Evolutionary conservation across 2,888 invertebrate genomes (phyloP).

Genomic region (Cepaea hortensis): DNA sequence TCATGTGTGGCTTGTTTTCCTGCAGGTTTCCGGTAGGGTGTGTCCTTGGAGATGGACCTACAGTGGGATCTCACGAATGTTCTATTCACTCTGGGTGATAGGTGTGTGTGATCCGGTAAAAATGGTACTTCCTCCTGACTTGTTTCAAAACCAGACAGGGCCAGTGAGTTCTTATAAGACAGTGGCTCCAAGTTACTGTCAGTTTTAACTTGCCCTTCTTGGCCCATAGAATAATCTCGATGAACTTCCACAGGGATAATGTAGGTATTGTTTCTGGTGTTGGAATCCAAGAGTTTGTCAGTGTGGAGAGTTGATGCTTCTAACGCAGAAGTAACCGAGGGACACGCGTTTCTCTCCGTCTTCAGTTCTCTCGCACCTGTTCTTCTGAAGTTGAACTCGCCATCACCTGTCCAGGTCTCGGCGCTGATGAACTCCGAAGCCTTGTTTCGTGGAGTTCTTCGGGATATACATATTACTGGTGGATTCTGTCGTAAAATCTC

Average conservation of each 20-base stretch:
- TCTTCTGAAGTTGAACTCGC: not conserved
- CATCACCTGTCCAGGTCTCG: not conserved
- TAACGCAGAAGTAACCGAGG: too few species aligned
- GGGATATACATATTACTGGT: not conserved
- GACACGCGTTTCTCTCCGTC: not conserved
- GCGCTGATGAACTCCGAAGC: not conserved
- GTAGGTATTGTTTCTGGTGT: not conserved
- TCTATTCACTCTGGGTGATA: not conserved
- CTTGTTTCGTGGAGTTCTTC: not conserved
- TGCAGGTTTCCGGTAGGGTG: too few species aligned
- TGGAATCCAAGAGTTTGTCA: not conserved
- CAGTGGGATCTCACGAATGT: not conserved
- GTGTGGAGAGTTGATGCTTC: too few species aligned
- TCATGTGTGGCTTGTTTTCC: too few species aligned
- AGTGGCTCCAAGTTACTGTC: not conserved
- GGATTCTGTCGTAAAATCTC: conserved; percentile 17
- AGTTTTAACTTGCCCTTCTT: not conserved
- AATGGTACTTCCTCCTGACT: not conserved
- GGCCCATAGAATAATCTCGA: not conserved
- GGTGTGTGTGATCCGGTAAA: not conserved
- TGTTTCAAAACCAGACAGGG: not conserved
- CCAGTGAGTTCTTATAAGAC: not conserved
- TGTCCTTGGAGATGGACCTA: not conserved
- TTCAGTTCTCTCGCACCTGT: not conserved
- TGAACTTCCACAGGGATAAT: not conserved